Conservation (phyloP, 2,797 vertebrate species). For the Channa striata region DNA sequence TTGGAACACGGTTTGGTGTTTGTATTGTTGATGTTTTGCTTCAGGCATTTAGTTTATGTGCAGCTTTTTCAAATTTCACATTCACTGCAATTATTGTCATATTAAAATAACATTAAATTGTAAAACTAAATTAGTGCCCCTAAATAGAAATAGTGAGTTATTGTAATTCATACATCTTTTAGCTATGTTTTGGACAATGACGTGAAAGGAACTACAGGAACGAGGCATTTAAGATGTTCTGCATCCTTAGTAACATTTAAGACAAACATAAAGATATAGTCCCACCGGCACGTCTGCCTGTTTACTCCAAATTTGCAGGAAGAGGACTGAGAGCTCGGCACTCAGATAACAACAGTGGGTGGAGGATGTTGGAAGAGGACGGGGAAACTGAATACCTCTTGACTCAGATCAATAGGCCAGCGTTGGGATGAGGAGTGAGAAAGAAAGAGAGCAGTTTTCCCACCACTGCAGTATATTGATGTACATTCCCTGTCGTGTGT, state of each 20-base stretch:
- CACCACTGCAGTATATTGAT: constrained; percentile 66
- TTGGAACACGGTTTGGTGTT: neutral
- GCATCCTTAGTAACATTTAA: neutral
- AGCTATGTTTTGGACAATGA: neutral
- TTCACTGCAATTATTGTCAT: neutral
- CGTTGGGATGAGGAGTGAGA: constrained; percentile 41
- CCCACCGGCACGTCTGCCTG: neutral
- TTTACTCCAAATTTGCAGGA: constrained; percentile 3
- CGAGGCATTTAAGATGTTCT: neutral
- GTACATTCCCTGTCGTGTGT: constrained; percentile 23
- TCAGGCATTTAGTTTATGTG: neutral
- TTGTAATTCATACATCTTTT: neutral
- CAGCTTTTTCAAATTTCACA: neutral
- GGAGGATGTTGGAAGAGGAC: constrained; percentile 1
- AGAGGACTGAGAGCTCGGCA: neutral
- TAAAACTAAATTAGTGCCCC: too few relatives aligned
- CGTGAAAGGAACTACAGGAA: neutral
- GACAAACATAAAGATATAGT: neutral
- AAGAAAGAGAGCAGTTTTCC: constrained; percentile 51
- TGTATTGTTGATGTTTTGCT: too few relatives aligned
- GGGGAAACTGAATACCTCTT: constrained; percentile 25
- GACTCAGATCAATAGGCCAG: constrained; percentile 60
- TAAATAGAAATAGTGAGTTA: neutral
- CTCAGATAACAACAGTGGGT: constrained; percentile 15
- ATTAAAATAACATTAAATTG: too few relatives aligned